Percentiles rank a stretch among this genome's conserved stretches.
These are phyloP conservation scores for Balearica regulorum DNA, from an alignment of 2,797 vertebrate species.

Conservation along the genomic window DNA sequence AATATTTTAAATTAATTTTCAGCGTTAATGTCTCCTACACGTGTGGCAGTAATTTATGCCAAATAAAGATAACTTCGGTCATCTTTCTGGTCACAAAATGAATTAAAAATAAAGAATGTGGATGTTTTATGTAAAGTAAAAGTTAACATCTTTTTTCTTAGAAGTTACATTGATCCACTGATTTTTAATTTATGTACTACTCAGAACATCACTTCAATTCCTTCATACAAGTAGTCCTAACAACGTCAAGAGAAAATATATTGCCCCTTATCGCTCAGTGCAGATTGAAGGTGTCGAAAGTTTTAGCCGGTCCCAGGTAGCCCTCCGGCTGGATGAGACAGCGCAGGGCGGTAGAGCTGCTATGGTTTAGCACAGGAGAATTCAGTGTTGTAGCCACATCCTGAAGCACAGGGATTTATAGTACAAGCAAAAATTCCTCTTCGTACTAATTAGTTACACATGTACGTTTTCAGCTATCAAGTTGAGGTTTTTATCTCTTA, in stretches of 20 bases:
- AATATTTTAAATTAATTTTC: neutral
- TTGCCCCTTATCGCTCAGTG: accelerated
- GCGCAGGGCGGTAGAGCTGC: accelerated
- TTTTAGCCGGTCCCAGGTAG: neutral
- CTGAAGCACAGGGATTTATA: neutral
- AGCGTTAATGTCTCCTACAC: neutral
- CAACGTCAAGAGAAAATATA: neutral
- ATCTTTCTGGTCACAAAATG: neutral
- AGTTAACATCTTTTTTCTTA: neutral
- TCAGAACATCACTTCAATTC: neutral
- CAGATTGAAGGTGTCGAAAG: neutral
- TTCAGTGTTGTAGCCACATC: neutral
- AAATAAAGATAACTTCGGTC: neutral
- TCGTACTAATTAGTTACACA: neutral
- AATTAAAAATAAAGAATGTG: neutral
- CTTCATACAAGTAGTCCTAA: neutral
- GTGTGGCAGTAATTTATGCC: neutral
- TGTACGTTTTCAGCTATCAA: neutral
- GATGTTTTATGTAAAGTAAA: neutral
- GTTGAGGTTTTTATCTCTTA: neutral
- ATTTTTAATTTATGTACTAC: neutral
- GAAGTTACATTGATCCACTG: neutral
- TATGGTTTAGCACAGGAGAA: neutral
- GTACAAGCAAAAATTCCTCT: neutral
- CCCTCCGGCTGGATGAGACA: neutral